Base-by-base conservation (phyloP, 2,797 vertebrate species). In the Oreochromis grahami region DNA sequence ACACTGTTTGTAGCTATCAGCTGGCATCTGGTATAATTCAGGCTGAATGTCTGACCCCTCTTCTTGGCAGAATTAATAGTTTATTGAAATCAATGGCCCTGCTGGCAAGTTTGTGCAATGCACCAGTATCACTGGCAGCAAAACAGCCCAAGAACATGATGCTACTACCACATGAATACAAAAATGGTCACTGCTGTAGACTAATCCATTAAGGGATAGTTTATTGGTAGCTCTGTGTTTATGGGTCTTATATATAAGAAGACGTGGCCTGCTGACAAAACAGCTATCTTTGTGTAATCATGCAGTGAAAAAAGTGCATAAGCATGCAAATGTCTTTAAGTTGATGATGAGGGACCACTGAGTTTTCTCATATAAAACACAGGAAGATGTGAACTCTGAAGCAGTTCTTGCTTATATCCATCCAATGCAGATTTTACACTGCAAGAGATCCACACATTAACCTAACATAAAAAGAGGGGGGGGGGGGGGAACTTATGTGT, bases 31-130 rank as follows among this genome's bases (percentile, higher is more conserved):
- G n/a, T 41, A 68, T 68, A 41, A 68, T 15, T 24, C 36, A 41
- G 63, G n/a, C n/a, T 68, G n/a, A 24, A 68, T 41, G 41, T 68
- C 2, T 24, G 63, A 68, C 7, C 0, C 5, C 36, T 41, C 3
- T 14, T 41, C n/a, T 68, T 9, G n/a, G 7, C 36, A 41, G 36
- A 65, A 65, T 65, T n/a, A 34, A 41, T 65, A 41, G 36, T 65
- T 65, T 41, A 21, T 41, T 65, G 24, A 41, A 8, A 24, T 65
- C 36, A 8, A 7, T 24, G 34, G 60, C 19, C 36, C 8, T 68
- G n/a, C 36, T 15, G 0, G 21, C 13, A 68, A n/a, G 17, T n/a
- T 63, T 36, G 17, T 0, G 32, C 32, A 63, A 0, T 63, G 58
- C 32, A 63, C 6, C 58, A 36, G 10, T 36, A 63, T 63, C 17